Evolutionary conservation across 2,797 vertebrate genomes (phyloP), one percentile per base, ranked within the genome.

Genomic region (Hirundo rustica): DNA sequence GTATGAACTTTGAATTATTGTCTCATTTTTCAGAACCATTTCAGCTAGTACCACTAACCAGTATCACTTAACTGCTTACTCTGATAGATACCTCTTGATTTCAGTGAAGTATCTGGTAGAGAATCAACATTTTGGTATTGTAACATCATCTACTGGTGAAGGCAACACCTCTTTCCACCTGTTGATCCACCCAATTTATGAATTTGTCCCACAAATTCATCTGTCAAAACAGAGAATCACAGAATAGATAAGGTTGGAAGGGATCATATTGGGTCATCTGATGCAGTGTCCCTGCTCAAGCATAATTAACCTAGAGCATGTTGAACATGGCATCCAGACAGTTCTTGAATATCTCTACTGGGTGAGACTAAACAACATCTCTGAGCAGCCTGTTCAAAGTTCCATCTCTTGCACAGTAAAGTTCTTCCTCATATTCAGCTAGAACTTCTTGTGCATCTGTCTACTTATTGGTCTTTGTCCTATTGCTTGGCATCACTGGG

Each of bases 151-250:
- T 68, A 47, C 27, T 66, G 11, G 44, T 29, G 9, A 85, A 51
- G 8, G 23, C 1, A 19, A 61, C 11, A 42, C 21, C 23, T 78
- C 38, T 34, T 89, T 60, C 11, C 1, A 1, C 3, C 7, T 4
- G 3, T 5, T 1, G 0, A 13, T 9, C 18, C 16, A 17, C 11
- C 0, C 22, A 60, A 38, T 48, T 67, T 29, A 60, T 26, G 51
- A 86, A 58, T 7, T 20, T 19, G 7, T 45, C 13, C 9, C 26
- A 55, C 32, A 85, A 93, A 73, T 27, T 42, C 10, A 34, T 20
- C 19, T 53, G 23, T 40, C 38, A 85, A 45, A 64, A 88, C 60
- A 18, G 10, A 57, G 40, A 30, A 48, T 34, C 11, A 34, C 42
- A 86, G 58, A 77, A 71, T 7, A 23, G 36, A 16, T 32, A 50